Evolutionary conservation across 1,140 invertebrate genomes (phyloP).

Genomic region (Diorhabda carinulata): DNA sequence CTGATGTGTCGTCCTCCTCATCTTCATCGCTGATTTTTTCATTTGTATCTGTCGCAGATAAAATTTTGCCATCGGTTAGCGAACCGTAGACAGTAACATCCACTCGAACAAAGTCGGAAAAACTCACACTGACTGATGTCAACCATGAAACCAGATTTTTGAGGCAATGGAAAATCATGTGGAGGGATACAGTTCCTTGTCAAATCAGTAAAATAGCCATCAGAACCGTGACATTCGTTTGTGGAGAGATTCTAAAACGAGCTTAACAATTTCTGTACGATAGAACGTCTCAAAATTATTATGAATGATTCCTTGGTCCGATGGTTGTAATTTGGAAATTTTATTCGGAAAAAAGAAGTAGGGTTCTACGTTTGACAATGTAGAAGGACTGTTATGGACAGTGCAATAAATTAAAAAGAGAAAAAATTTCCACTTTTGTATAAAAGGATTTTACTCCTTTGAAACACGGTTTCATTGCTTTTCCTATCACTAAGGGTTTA

Average conservation of each 20-base stretch:
- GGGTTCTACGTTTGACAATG: background rate
- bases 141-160: too few species aligned
- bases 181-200: too few species aligned
- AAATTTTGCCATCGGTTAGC: conserved; percentile 4
- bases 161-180: too few species aligned
- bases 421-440: background rate
- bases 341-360: conserved; percentile 4
- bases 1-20: background rate
- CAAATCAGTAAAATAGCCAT: too few species aligned
- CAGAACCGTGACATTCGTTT: too few species aligned
- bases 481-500: background rate
- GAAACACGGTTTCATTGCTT: background rate
- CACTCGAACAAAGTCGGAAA: background rate
- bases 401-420: background rate
- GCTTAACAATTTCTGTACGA: background rate
- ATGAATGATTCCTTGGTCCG: conserved; percentile 5
- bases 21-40: background rate
- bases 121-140: background rate
- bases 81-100: background rate
- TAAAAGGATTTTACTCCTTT: background rate
- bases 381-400: background rate
- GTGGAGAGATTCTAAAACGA: background rate
- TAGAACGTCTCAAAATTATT: conserved; percentile 3
- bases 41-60: background rate
- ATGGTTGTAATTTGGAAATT: conserved; percentile 13